A percentile compares a stretch with the other conserved stretches of the same genome.
Evolutionary conservation across 37 sponge, comb jelly and placozoan genomes (phyloP).

Genomic region (Bolinopsis microptera): DNA sequence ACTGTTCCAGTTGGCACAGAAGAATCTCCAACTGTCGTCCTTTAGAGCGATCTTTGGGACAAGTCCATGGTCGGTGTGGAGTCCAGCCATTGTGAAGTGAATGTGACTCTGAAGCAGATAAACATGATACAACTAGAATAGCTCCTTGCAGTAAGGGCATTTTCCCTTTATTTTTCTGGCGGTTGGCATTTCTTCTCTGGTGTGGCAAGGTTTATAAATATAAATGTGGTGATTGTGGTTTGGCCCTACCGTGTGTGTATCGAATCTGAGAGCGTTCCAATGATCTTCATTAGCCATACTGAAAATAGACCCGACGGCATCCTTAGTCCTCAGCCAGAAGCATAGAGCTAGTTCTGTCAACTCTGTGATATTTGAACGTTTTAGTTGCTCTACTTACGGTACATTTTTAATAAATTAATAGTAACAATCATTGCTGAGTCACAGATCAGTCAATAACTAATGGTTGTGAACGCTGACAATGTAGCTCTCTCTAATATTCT

Average conservation of each 20-base stretch:
- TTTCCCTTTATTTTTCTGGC: no score
- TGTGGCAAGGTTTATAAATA: no score
- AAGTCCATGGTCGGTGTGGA: constrained; percentile 60
- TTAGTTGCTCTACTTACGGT: not conserved
- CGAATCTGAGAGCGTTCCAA: constrained; percentile 54
- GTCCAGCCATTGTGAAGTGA: constrained; percentile 61
- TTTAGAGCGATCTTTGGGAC: constrained; percentile 6
- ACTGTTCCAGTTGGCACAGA: constrained; percentile 63
- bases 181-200: no score
- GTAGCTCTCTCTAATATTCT: not conserved
- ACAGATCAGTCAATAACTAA: no score
- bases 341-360: constrained; percentile 46
- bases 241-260: constrained; percentile 46
- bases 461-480: no score
- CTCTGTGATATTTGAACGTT: constrained; percentile 2
- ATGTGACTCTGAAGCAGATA: constrained; percentile 18
- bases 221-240: no score
- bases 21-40: constrained; percentile 52
- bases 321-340: constrained; percentile 55
- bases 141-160: no score
- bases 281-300: constrained; percentile 60
- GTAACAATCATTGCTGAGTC: no score
- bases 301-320: constrained; percentile 54
- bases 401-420: not conserved
- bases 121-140: no score